Conservation (phyloP, 1,140 invertebrate genomes). For the Caenorhabditis inopinata region DNA sequence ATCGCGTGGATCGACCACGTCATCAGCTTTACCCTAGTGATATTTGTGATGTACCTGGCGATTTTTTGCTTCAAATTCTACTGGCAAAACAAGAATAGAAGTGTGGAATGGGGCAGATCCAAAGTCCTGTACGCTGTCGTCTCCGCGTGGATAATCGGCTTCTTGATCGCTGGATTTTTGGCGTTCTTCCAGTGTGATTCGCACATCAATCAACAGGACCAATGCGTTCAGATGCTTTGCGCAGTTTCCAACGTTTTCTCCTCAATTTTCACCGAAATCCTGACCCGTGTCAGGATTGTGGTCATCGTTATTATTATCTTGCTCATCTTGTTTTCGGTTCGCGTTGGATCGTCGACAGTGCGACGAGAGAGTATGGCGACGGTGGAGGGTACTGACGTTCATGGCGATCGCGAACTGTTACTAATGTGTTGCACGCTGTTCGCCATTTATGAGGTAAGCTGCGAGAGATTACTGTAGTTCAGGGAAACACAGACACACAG, state of each 20-base stretch:
- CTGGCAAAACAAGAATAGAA: constrained; percentile 7
- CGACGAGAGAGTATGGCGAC: constrained; percentile 12
- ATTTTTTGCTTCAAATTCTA: constrained; percentile 25
- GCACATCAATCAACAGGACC: neutral
- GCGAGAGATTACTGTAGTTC: no score
- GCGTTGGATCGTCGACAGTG: neutral
- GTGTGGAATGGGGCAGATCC: neutral
- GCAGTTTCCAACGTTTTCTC: constrained; percentile 5
- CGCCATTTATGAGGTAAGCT: neutral
- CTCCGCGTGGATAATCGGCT: neutral
- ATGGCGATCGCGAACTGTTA: neutral
- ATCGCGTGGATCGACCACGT: constrained; percentile 3
- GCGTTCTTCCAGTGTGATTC: constrained; percentile 22
- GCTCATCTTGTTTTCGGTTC: neutral
- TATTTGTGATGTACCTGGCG: constrained; percentile 1
- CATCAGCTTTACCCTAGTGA: neutral
- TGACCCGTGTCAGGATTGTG: neutral
- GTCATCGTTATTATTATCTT: neutral
- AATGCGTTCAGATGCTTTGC: neutral
- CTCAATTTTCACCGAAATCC: neutral
- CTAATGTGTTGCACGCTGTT: neutral
- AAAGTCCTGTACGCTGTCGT: constrained; percentile 21
- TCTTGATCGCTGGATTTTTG: neutral
- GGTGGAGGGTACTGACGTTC: neutral
- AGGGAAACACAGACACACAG: no score